These are phyloP conservation scores for Microtus ochrogaster DNA, from an alignment of 2,113 vertebrate species.

Conservation along the genomic window DNA sequence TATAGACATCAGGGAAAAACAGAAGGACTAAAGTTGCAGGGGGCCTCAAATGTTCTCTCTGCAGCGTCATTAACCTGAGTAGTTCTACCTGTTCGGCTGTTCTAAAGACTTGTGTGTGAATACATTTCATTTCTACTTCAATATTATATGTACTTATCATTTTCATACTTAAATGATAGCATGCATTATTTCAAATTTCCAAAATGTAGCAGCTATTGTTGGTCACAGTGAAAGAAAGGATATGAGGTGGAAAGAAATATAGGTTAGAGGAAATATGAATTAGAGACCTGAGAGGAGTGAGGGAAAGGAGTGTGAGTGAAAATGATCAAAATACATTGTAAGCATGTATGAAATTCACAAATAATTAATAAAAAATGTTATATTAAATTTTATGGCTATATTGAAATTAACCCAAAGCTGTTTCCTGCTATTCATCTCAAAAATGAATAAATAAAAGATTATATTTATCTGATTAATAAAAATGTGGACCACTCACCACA, in stretches of 20 bases:
- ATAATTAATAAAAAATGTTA: neutral
- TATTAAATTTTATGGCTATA: neutral
- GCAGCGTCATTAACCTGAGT: neutral
- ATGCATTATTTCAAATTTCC: neutral
- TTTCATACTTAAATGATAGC: neutral
- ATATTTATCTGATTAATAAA: neutral
- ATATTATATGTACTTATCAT: neutral
- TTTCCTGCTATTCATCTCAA: neutral
- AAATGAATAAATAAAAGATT: neutral
- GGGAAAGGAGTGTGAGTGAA: neutral
- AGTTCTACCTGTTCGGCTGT: neutral
- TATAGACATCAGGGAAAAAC: neutral
- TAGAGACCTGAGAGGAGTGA: neutral
- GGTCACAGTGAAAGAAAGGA: neutral
- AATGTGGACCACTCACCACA: neutral
- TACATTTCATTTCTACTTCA: neutral
- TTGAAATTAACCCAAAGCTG: neutral
- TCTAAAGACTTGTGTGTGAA: neutral
- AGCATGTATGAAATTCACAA: too few species aligned
- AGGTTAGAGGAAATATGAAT: too few species aligned
- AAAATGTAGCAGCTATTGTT: neutral
- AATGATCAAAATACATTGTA: neutral
- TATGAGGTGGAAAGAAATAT: neutral
- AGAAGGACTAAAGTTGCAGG: neutral
- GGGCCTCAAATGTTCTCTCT: neutral